phyloP scores from a whole-genome alignment of 2,888 invertebrate species.

The Leptopilina drosophilae region DNA sequence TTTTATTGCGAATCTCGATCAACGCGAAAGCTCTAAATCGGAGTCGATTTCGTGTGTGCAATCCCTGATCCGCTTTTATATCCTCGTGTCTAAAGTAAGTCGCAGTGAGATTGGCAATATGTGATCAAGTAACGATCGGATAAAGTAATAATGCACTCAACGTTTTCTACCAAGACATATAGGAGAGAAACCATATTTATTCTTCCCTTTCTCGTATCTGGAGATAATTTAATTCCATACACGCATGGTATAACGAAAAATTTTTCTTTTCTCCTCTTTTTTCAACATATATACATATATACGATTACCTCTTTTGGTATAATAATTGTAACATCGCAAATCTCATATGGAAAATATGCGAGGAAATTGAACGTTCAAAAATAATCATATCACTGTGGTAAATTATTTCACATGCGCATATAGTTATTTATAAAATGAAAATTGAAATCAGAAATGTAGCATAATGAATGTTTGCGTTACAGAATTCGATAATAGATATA shows the following conservation, averaged over 20 bases:
- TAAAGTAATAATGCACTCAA: constrained; percentile 16
- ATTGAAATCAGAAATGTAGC: too few relatives aligned
- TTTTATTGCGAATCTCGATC: constrained; percentile 31
- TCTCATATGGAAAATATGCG: too few relatives aligned
- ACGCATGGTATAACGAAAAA: background rate
- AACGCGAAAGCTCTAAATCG: constrained; percentile 11
- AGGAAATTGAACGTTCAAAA: too few relatives aligned
- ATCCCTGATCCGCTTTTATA: constrained; percentile 35
- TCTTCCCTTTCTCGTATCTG: background rate
- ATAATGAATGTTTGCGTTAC: too few relatives aligned
- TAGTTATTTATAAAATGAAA: too few relatives aligned
- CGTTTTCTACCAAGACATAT: background rate
- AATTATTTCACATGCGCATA: too few relatives aligned
- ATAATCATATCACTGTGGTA: too few relatives aligned
- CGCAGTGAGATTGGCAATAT: constrained; percentile 32
- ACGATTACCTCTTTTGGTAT: too few relatives aligned
- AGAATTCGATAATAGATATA: too few relatives aligned
- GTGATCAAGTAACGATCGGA: constrained; percentile 24
- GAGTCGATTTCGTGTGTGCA: constrained; percentile 16
- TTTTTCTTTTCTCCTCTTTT: background rate
- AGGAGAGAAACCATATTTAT: constrained; percentile 6
- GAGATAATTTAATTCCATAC: constrained; percentile 10
- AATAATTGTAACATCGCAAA: too few relatives aligned
- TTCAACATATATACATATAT: background rate
- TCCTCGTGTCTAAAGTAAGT: constrained; percentile 30